A percentile compares a stretch with the other conserved stretches of the same genome.
Conservation (phyloP, 37 sponge, comb jelly and placozoan genomes). For the Tethya wilhelma region DNA sequence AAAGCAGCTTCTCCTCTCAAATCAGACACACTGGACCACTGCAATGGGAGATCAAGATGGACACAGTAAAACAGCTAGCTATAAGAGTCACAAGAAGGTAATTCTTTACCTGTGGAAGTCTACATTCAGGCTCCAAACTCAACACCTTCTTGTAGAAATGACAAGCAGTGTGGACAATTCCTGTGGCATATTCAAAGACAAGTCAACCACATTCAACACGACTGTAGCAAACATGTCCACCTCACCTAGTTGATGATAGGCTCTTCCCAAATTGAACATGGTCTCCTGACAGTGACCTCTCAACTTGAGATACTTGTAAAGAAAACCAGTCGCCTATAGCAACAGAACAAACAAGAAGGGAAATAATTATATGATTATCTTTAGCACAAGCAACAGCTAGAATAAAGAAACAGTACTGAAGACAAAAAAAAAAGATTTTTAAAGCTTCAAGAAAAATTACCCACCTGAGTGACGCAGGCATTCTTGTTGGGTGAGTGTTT, state of each 20-base stretch:
- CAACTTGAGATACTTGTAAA: conserved; percentile 60
- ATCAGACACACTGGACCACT: conserved; percentile 45
- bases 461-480: conserved; percentile 24
- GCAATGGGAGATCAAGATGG: not conserved
- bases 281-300: conserved; percentile 85
- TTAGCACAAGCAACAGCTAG: too few species aligned
- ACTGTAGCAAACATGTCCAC: too few species aligned
- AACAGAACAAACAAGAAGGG: too few species aligned
- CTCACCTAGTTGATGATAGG: conserved; percentile 89
- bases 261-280: conserved; percentile 81
- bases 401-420: too few species aligned
- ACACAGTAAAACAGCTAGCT: not conserved
- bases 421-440: too few species aligned
- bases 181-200: too few species aligned
- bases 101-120: conserved; percentile 3
- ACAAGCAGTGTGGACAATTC: conserved; percentile 70
- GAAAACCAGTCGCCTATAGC: conserved; percentile 64
- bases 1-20: conserved; percentile 80
- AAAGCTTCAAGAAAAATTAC: too few species aligned
- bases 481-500: conserved; percentile 23
- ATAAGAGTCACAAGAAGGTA: too few species aligned
- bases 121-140: conserved; percentile 44
- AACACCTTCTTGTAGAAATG: conserved; percentile 82
- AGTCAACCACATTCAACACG: too few species aligned
- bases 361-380: too few species aligned